Percentiles rank a stretch among this genome's conserved stretches.
phyloP scores from a whole-genome alignment of 2,888 invertebrate species.

The Leucania comma region DNA sequence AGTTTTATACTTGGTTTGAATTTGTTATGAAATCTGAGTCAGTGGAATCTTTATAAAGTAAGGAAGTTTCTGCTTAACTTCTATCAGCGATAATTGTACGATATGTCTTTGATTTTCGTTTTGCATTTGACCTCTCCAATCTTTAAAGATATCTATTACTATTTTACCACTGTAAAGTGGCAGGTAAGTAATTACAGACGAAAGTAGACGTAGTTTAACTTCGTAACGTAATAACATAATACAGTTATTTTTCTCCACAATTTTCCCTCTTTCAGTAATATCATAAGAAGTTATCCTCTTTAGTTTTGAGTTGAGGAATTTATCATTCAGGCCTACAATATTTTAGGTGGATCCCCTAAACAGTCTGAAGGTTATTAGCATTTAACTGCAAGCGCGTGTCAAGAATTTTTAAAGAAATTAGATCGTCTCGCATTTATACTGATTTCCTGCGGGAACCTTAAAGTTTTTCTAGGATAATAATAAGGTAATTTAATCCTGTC shows the following conservation, averaged over 20 bases:
- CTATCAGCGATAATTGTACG: neutral
- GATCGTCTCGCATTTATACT: slow-evolving; percentile 31
- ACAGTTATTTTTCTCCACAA: slow-evolving; percentile 43
- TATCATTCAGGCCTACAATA: slow-evolving; percentile 7
- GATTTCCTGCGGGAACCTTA: slow-evolving; percentile 55
- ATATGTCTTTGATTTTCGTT: slow-evolving; percentile 17
- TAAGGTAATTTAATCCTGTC: slow-evolving; percentile 44
- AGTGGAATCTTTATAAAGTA: neutral
- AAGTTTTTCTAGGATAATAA: slow-evolving; percentile 53
- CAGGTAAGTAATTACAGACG: slow-evolving; percentile 19
- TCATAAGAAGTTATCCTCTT: slow-evolving; percentile 27
- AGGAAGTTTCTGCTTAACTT: neutral
- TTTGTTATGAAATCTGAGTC: neutral
- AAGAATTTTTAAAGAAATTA: slow-evolving; percentile 39
- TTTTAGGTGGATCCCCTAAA: slow-evolving; percentile 11
- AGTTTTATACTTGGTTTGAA: neutral
- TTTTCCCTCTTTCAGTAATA: slow-evolving; percentile 22
- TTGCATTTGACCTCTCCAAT: neutral
- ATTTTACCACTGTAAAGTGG: slow-evolving; percentile 45
- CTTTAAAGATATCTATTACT: slow-evolving; percentile 45
- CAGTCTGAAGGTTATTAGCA: slow-evolving; percentile 30
- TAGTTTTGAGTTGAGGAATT: slow-evolving; percentile 17
- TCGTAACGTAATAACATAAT: slow-evolving; percentile 39
- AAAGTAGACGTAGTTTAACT: slow-evolving; percentile 39
- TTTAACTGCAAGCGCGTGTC: slow-evolving; percentile 35